These are phyloP conservation scores for Istiophorus platypterus DNA, from an alignment of 2,113 vertebrate species.

Conservation along the genomic window DNA sequence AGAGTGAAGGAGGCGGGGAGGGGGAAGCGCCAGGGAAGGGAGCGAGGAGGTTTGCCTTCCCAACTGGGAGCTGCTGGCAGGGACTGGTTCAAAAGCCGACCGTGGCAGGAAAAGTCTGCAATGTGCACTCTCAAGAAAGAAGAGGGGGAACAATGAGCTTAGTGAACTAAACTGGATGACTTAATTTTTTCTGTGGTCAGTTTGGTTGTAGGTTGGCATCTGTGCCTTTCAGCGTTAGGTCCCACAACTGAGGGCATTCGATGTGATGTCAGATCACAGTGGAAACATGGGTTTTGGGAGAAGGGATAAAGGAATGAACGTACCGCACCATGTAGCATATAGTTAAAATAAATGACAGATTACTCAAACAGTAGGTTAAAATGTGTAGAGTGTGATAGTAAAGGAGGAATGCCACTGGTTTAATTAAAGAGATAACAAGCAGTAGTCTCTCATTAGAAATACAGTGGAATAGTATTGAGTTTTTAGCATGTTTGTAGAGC, in stretches of 20 bases:
- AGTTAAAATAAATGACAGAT: conserved; percentile 29
- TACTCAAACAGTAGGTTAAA: conserved; percentile 19
- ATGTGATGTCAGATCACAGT: conserved; percentile 23
- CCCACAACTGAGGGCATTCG: conserved; percentile 21
- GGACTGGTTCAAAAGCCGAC: conserved; percentile 21
- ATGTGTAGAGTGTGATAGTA: not conserved
- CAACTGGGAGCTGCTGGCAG: conserved; percentile 52
- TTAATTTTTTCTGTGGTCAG: conserved; percentile 52
- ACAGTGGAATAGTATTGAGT: not conserved
- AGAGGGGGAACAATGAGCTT: conserved; percentile 47
- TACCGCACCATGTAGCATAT: not conserved
- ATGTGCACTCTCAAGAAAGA: conserved; percentile 21
- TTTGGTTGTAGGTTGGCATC: conserved; percentile 48
- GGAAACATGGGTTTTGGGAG: conserved; percentile 5
- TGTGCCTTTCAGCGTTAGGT: not conserved
- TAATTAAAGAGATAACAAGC: not conserved
- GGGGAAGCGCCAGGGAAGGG: conserved; percentile 13
- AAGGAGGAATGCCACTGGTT: not conserved
- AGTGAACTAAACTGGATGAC: conserved; percentile 57
- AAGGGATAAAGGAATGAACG: not conserved
- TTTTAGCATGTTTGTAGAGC: not conserved
- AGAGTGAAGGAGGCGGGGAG: conserved; percentile 2
- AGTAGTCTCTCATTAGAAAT: not conserved
- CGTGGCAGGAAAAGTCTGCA: conserved; percentile 24
- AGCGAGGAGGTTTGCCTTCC: conserved; percentile 53